These are phyloP conservation scores for Operophtera brumata DNA, from an alignment of 2,888 invertebrate genomes.

Conservation along the genomic window DNA sequence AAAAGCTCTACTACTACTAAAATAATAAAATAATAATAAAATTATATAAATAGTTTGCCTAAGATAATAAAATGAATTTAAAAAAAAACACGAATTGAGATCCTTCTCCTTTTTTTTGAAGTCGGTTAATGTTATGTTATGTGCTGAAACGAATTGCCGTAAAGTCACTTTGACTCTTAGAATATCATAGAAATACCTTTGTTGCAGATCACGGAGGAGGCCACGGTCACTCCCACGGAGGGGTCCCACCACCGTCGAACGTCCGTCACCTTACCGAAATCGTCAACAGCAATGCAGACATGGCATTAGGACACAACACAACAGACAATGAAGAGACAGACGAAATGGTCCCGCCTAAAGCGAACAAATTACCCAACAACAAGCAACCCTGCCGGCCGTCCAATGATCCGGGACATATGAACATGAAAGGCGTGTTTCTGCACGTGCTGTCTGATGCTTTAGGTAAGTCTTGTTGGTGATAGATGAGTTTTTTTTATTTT, in stretches of 20 bases:
- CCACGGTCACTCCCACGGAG: conserved; percentile 84
- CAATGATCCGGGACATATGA: conserved; percentile 90
- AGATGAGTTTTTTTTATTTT: too few relatives aligned
- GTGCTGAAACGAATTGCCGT: too few relatives aligned
- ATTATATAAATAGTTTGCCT: too few relatives aligned
- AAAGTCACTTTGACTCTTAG: too few relatives aligned
- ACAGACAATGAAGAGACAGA: conserved; percentile 73
- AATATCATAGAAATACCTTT: background rate
- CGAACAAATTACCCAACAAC: conserved; percentile 51
- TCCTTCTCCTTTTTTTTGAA: too few relatives aligned
- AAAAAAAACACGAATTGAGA: too few relatives aligned
- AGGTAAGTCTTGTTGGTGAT: conserved; percentile 77
- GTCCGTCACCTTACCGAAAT: conserved; percentile 72
- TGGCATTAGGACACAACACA: conserved; percentile 69
- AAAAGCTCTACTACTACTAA: too few relatives aligned
- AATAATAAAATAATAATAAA: too few relatives aligned
- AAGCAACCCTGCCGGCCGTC: conserved; percentile 54
- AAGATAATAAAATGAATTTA: too few relatives aligned
- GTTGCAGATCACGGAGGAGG: conserved; percentile 86
- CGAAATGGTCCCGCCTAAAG: conserved; percentile 70
- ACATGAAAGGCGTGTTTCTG: conserved; percentile 99
- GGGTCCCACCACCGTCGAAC: conserved; percentile 71
- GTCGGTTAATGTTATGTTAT: too few relatives aligned
- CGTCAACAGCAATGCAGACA: conserved; percentile 74
- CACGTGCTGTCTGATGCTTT: conserved; percentile 98